Evolutionary conservation across 2,113 vertebrate genomes (phyloP), one percentile per base, ranked within the genome.

Genomic region (Dinomys branickii): DNA sequence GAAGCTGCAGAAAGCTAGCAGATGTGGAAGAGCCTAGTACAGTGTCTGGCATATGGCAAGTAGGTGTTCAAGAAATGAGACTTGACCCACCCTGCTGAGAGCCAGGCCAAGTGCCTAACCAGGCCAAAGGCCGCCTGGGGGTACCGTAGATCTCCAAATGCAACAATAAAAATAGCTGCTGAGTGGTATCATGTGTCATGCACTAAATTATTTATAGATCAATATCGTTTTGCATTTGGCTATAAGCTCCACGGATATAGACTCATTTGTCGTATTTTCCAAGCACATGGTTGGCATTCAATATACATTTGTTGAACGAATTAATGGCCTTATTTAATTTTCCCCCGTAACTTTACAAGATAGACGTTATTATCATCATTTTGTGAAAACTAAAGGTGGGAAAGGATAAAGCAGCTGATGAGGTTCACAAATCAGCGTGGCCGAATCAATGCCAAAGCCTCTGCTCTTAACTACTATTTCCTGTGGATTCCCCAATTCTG

Each of bases 261-360:
- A 44, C 47, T 59, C 59, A 28, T 94, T 41, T 75, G 35, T 67
- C 67, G 56, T 63, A 38, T 89, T 85, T 81, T 58, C 56, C 54
- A 59, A 67, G 52, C 77, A 56, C 33, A 24, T 7, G 58, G 65
- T 28, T 86, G 61, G 71, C 33, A 63, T 85, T 91, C 73, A 58
- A 20, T 38, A 75, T 50, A 47, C 56, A 81, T 82, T 90, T 75
- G 86, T 75, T 91, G 56, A 69, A n/a, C 93, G 56, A 92, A 90
- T 78, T 61, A 91, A 81, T 85, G 52, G 75, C 38, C 24, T 61
- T 47, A 35, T 58, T 71, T 83, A 78, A 85, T 73, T 28, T 59
- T 67, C 71, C 63, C 28, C 58, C 47, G 33, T 85, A 69, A 82
- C n/a, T 92, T 73, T 80, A 86, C 38, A 69, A 22, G n/a, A 28